Evolutionary conservation across 2,888 invertebrate species (phyloP).

Genomic region (Pyrgus malvae): DNA sequence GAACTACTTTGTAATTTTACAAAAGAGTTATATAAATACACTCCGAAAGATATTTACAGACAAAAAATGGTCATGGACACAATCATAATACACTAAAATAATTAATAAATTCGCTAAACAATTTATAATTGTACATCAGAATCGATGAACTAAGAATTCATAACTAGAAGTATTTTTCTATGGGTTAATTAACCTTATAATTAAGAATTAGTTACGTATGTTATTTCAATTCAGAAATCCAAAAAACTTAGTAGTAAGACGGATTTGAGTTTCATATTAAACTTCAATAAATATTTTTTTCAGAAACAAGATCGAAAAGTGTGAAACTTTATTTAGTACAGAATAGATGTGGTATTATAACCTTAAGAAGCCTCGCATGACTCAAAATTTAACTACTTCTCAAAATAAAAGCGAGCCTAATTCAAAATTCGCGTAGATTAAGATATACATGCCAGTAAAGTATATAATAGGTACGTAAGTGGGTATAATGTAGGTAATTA

Average conservation of each 20-base stretch:
- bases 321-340: slow-evolving; percentile 36
- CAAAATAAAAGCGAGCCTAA: slow-evolving; percentile 66
- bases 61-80: slow-evolving; percentile 55
- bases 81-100: slow-evolving; percentile 56
- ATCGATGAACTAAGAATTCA: slow-evolving; percentile 61
- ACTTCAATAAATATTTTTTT: slow-evolving; percentile 37
- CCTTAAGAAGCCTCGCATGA: slow-evolving; percentile 74
- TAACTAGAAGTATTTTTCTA: slow-evolving; percentile 72
- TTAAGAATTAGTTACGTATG: slow-evolving; percentile 78
- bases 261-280: slow-evolving; percentile 60
- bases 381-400: slow-evolving; percentile 51
- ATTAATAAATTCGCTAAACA: slow-evolving; percentile 75
- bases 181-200: slow-evolving; percentile 70
- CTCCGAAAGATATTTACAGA: slow-evolving; percentile 75
- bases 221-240: slow-evolving; percentile 67
- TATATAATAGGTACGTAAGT: slow-evolving; percentile 70
- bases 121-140: slow-evolving; percentile 65
- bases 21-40: slow-evolving; percentile 60
- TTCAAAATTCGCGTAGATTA: slow-evolving; percentile 62
- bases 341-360: slow-evolving; percentile 43
- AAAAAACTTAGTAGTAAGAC: slow-evolving; percentile 69
- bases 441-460: slow-evolving; percentile 71
- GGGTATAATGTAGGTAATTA: slow-evolving; percentile 74
- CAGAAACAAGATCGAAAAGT: slow-evolving; percentile 34
- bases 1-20: slow-evolving; percentile 55